These are phyloP conservation scores for Rhamnusium bicolor DNA, from an alignment of 2,888 invertebrate genomes.

Conservation along the genomic window DNA sequence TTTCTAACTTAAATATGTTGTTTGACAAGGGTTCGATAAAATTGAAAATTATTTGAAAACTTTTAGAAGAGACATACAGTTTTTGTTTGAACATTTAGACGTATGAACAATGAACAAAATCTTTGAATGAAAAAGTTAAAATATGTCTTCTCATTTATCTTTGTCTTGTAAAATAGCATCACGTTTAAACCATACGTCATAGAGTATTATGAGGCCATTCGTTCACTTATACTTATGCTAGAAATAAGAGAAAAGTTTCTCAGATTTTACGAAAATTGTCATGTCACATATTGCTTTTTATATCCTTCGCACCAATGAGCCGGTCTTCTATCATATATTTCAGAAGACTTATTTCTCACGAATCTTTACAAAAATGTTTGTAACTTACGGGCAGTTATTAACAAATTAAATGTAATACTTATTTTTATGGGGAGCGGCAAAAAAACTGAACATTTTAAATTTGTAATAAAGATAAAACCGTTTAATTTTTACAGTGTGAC, in stretches of 20 bases:
- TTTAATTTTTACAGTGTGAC: too few species aligned
- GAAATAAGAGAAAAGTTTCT: conserved; percentile 62
- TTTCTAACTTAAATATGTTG: conserved; percentile 56
- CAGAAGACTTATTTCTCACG: neutral
- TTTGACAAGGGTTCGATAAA: conserved; percentile 58
- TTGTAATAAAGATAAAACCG: too few species aligned
- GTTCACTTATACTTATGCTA: conserved; percentile 57
- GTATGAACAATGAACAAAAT: conserved; percentile 53
- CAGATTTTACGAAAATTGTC: conserved; percentile 62
- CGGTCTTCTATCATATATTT: conserved; percentile 5
- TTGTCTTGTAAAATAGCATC: conserved; percentile 63
- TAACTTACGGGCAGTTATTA: neutral
- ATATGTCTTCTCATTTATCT: conserved; percentile 62
- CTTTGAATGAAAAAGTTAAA: conserved; percentile 57
- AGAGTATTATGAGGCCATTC: conserved; percentile 60
- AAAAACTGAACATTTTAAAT: too few species aligned
- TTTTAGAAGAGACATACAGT: conserved; percentile 55
- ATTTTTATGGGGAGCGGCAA: too few species aligned
- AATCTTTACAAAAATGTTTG: neutral
- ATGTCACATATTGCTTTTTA: conserved; percentile 61
- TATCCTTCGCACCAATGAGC: conserved; percentile 43
- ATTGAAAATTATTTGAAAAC: conserved; percentile 58
- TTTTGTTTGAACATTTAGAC: conserved; percentile 53
- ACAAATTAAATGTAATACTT: neutral
- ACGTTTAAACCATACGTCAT: conserved; percentile 62